These are phyloP conservation scores for Chrysolina haemoptera DNA, from an alignment of 2,888 invertebrate species.

Conservation along the genomic window DNA sequence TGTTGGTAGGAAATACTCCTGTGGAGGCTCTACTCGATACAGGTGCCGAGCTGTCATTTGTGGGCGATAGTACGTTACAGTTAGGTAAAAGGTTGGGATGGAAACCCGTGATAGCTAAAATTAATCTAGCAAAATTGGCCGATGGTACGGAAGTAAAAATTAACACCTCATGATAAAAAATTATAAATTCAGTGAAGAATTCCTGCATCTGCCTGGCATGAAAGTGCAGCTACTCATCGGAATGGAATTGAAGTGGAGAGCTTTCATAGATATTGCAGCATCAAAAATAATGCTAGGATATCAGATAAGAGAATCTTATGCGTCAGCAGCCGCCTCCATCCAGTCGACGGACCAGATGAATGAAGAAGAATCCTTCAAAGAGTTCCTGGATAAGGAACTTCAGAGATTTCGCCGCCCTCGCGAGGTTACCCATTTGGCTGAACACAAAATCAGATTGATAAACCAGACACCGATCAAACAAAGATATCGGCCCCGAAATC, in stretches of 20 bases:
- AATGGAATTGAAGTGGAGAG: neutral
- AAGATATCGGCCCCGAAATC: constrained; percentile 50
- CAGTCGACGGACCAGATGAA: no score
- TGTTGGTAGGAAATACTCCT: neutral
- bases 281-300: neutral
- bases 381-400: neutral
- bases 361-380: neutral
- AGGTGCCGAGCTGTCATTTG: no score
- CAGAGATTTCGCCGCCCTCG: neutral
- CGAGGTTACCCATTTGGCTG: neutral
- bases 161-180: neutral
- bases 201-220: no score
- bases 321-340: no score
- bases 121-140: neutral
- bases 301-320: no score
- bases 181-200: no score
- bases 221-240: neutral
- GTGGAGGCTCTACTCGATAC: no score
- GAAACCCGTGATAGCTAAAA: neutral
- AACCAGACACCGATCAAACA: constrained; percentile 47
- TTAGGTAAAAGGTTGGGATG: neutral
- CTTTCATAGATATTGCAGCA: neutral
- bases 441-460: neutral
- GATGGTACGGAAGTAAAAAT: neutral
- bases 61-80: neutral